phyloP scores from a whole-genome alignment of 2,797 vertebrate genomes.

The Lithobates sylvaticus region DNA sequence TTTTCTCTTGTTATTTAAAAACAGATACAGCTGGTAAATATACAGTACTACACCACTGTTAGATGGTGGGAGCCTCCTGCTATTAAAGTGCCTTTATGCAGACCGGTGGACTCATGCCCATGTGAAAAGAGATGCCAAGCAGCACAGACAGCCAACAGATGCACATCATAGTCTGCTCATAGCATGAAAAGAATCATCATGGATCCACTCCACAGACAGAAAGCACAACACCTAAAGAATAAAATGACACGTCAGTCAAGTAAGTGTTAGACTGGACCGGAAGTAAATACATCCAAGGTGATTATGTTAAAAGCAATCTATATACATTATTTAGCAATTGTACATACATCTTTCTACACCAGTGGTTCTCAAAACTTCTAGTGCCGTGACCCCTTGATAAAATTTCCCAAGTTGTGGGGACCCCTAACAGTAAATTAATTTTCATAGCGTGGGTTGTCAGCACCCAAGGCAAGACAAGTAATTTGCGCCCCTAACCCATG shows the following conservation, averaged over 20 bases:
- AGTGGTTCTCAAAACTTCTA: too few species aligned
- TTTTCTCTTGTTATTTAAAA: constrained; percentile 28
- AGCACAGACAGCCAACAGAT: constrained; percentile 30
- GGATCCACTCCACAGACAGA: constrained; percentile 16
- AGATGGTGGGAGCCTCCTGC: background rate
- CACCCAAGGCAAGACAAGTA: too few species aligned
- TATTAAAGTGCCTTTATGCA: constrained; percentile 36
- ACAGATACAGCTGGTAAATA: constrained; percentile 47
- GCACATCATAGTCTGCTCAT: constrained; percentile 47
- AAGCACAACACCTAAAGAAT: background rate
- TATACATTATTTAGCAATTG: background rate
- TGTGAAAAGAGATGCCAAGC: constrained; percentile 52
- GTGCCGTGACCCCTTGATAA: too few species aligned
- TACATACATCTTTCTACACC: background rate
- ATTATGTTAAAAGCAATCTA: background rate
- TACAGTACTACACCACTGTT: constrained; percentile 54
- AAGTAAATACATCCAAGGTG: background rate
- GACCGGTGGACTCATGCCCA: constrained; percentile 50
- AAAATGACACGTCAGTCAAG: background rate
- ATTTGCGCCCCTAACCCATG: too few species aligned
- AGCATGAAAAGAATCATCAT: constrained; percentile 26
- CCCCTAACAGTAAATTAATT: too few species aligned
- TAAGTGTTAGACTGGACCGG: too few species aligned
- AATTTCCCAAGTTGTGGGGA: too few species aligned
- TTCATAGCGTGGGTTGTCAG: too few species aligned